A percentile compares a stretch with the other conserved stretches of the same genome.
These are phyloP conservation scores for Eolophus roseicapilla DNA, from an alignment of 2,113 vertebrate species.

Conservation along the genomic window DNA sequence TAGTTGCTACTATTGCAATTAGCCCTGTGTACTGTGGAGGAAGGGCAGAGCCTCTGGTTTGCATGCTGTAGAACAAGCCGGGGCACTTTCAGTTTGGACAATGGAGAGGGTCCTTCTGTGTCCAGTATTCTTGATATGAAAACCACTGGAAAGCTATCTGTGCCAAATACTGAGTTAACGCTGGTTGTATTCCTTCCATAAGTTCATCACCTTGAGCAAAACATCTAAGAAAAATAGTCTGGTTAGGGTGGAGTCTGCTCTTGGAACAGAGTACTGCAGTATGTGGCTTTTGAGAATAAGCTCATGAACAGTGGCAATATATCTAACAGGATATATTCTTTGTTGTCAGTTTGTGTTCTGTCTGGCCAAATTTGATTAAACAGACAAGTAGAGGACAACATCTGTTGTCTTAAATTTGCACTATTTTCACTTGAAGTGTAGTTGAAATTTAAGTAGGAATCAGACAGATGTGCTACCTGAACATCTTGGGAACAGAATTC, in stretches of 20 bases:
- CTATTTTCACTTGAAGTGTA: background rate
- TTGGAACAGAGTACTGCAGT: background rate
- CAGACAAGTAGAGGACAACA: background rate
- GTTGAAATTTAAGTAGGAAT: background rate
- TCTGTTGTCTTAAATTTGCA: background rate
- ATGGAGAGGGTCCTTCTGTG: background rate
- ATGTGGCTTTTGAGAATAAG: background rate
- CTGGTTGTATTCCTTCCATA: background rate
- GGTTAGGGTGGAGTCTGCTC: background rate
- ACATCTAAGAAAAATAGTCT: background rate
- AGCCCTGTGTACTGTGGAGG: background rate
- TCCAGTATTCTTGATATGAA: background rate
- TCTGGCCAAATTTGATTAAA: background rate
- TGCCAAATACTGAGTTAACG: background rate
- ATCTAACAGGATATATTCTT: background rate
- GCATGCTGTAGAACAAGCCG: background rate
- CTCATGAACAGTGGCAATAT: background rate
- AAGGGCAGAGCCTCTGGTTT: background rate
- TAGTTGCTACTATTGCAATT: background rate
- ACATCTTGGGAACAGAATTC: background rate
- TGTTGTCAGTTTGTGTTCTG: background rate
- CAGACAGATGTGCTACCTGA: background rate
- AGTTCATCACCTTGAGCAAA: background rate
- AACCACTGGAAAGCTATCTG: background rate
- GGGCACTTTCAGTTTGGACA: background rate